phyloP scores from a whole-genome alignment of 2,797 vertebrate species.

The Luscinia luscinia region DNA sequence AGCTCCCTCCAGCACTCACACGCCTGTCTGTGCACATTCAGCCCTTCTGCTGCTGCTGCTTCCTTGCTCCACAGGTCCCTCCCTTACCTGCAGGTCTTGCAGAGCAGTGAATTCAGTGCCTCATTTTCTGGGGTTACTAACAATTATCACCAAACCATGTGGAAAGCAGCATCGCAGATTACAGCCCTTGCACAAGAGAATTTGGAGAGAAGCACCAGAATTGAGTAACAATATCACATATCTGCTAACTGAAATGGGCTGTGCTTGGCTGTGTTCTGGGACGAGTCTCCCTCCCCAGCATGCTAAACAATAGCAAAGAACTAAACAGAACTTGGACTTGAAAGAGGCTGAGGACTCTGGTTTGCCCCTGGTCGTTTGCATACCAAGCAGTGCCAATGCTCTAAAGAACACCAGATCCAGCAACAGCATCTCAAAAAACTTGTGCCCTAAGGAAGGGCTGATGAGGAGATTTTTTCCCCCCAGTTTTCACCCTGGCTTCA shows the following conservation, averaged over 20 bases:
- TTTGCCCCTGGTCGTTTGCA: neutral
- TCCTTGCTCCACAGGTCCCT: neutral
- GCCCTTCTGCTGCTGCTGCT: neutral
- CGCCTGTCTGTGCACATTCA: neutral
- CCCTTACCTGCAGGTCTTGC: neutral
- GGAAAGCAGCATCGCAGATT: neutral
- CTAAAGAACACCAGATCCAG: neutral
- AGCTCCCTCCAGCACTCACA: neutral
- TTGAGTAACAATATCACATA: neutral
- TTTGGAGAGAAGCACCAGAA: neutral
- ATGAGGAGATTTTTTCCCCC: neutral
- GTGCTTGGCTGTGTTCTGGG: neutral
- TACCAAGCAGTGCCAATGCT: neutral
- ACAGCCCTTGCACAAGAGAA: neutral
- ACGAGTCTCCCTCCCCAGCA: neutral
- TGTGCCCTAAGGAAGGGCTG: neutral
- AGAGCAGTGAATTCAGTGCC: neutral
- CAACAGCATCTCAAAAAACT: neutral
- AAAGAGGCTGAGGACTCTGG: neutral
- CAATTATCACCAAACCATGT: neutral
- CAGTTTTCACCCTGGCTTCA: constrained; percentile 4
- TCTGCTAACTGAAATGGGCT: neutral
- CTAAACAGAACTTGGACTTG: neutral
- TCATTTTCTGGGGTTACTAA: neutral
- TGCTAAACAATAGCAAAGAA: neutral